Percentiles rank a stretch among this genome's conserved stretches.
Conservation (phyloP, 2,888 invertebrate species). For the Gerris lacustris region DNA sequence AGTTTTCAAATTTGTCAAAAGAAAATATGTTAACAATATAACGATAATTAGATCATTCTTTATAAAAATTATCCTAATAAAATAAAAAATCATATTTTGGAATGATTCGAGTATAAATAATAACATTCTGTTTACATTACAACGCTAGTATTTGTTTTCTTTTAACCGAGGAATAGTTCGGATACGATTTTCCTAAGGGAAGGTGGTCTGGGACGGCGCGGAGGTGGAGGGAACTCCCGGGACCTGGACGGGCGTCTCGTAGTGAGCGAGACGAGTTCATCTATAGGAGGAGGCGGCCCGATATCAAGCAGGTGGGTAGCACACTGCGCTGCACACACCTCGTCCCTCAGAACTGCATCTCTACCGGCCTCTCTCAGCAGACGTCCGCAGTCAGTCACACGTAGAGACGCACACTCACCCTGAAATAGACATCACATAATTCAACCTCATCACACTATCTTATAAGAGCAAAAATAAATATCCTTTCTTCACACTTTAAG, state of each 20-base stretch:
- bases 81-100: too few species aligned
- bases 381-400: constrained; percentile 76
- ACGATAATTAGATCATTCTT: too few species aligned
- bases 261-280: constrained; percentile 23
- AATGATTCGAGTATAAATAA: too few species aligned
- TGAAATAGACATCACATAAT: constrained; percentile 37
- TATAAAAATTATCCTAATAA: too few species aligned
- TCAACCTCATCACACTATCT: constrained; percentile 7
- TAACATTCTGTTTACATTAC: too few species aligned
- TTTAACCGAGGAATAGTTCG: constrained; percentile 1
- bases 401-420: constrained; percentile 78
- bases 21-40: too few species aligned
- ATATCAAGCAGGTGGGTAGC: constrained; percentile 34
- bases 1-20: too few species aligned
- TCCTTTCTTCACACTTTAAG: constrained; percentile 2
- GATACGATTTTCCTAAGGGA: constrained; percentile 15
- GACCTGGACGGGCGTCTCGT: constrained; percentile 20
- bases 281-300: constrained; percentile 15
- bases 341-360: constrained; percentile 68
- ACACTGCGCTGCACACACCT: constrained; percentile 83
- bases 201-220: constrained; percentile 15
- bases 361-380: constrained; percentile 70
- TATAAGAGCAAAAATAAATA: not conserved
- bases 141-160: not conserved
- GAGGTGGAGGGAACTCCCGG: constrained; percentile 25